Base-by-base conservation (phyloP, 2,888 invertebrate genomes). In the Sinopyrophorus schimmeli region DNA sequence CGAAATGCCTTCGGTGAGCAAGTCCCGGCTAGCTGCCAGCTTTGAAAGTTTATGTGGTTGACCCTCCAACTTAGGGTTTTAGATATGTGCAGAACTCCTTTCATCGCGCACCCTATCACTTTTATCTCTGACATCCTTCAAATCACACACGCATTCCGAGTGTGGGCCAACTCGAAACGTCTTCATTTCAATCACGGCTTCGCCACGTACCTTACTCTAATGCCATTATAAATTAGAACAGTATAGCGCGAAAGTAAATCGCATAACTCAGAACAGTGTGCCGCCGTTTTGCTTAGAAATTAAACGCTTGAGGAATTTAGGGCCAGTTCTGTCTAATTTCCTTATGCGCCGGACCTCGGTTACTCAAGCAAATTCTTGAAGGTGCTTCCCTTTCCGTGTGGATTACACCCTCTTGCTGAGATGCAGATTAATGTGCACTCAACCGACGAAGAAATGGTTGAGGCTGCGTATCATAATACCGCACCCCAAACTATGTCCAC, bases 31-130 rank as follows among this genome's bases (percentile, higher is more conserved):
- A 61, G 66, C 62, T 61, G 65, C 65, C 70, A 70, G 68, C 70
- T 71, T 69, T 62, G 64, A 66, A 73, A 73, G 72, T 73, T 73
- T 73, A 69, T 73, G 73, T 63, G 73, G 73, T 73, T 72, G 72
- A 72, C 73, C 73, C 72, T 72, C 66, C 60, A 68, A 69, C 67
- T 69, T 67, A 67, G 66, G 64, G 65, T 62, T 68, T 65, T 63
- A 59, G 66, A 66, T 68, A 69, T 69, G 70, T 68, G 68, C 66
- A 69, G 69, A 69, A 67, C 68, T 68, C 65, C 67, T 69, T 65
- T 65, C 63, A 56, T 54, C 46, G 55, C 47, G 42, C 47, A 48
- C 47, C 44, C 52, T 46, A 46, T 38, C 46, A 44, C 35, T 41
- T 41, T 37, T 40, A 14, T 41, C 24, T 18, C 16, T 21, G 40